Base-by-base conservation (phyloP, 2,888 invertebrate species). In the Andrena dorsata region DNA sequence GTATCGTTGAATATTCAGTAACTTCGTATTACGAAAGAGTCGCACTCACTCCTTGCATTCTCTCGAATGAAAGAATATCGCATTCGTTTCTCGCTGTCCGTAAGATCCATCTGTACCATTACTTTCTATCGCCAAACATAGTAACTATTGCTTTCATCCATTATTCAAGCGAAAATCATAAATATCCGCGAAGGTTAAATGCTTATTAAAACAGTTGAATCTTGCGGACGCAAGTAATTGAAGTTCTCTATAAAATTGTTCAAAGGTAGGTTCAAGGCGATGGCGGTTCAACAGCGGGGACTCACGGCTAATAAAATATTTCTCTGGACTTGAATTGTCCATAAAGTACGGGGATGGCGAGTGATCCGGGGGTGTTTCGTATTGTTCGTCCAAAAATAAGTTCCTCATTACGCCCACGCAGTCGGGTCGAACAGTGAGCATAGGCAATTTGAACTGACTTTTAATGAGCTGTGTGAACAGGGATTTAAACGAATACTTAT, bases 381-480 rank as follows among this genome's bases (percentile, higher is more conserved):
- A 95, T 28, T 96, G 95, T 89, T 96, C 95, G 51, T 96, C 95
- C 87, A 96, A 10, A 6, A 96, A 95, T 68, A 95, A 91, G 90
- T 95, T 95, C 82, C 96, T 94, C 87, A 95, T 94, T 80, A 96
- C 95, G 20, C 96, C 96, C 49, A 95, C 95, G 85, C 96, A 96
- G 94, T 97, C 96, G 20, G 96, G 96, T 69, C 96, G 94, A 0
- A 97, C 97, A 65, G 95, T 95, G 60, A 96, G 94, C 82, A 97
- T 91, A 0, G 97, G 97, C 7, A 97, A 92, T 90, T 96, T 96
- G 93, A 96, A 97, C 86, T 96, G 95, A 28, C 96, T 96, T 89
- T 95, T 95, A 10, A 96, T 95, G 66, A 97, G 94, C 97, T 97
- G 91, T 20, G 89, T 41, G 60, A 63, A 53, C 41, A 20, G 56